Percentiles rank a stretch among this genome's conserved stretches.
phyloP scores from a whole-genome alignment of 2,888 invertebrate species.

The Aporophyla lueneburgensis region DNA sequence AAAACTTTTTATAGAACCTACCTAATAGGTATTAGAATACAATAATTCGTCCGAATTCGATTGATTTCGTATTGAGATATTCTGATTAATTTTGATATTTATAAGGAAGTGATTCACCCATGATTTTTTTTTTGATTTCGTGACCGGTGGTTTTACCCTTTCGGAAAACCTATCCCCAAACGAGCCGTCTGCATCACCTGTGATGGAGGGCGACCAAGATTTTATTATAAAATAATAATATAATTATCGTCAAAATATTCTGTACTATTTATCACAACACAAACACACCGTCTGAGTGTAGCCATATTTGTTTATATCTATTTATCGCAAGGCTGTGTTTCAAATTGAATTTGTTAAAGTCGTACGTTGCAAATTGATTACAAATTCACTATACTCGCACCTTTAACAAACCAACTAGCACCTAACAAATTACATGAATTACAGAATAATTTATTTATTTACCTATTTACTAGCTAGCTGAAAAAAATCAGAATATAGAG shows the following conservation, averaged over 20 bases:
- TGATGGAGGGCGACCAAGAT: neutral
- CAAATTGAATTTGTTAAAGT: conserved; percentile 61
- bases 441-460: conserved; percentile 29
- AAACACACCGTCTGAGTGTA: conserved; percentile 2
- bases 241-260: neutral
- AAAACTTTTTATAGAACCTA: conserved; percentile 1
- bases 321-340: conserved; percentile 37
- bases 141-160: neutral
- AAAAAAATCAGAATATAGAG: neutral
- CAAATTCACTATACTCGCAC: conserved; percentile 51
- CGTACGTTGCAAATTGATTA: conserved; percentile 64
- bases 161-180: neutral
- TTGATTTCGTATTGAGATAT: neutral
- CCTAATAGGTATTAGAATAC: neutral
- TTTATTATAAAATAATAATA: neutral
- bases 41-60: neutral
- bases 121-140: neutral
- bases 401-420: conserved; percentile 26
- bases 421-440: conserved; percentile 46
- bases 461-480: neutral
- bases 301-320: conserved; percentile 42
- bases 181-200: neutral
- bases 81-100: conserved; percentile 17
- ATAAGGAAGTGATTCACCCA: neutral
- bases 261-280: neutral